These are phyloP conservation scores for Lordiphosa andalusiaca DNA, from an alignment of 2,888 invertebrate species.

Conservation along the genomic window DNA sequence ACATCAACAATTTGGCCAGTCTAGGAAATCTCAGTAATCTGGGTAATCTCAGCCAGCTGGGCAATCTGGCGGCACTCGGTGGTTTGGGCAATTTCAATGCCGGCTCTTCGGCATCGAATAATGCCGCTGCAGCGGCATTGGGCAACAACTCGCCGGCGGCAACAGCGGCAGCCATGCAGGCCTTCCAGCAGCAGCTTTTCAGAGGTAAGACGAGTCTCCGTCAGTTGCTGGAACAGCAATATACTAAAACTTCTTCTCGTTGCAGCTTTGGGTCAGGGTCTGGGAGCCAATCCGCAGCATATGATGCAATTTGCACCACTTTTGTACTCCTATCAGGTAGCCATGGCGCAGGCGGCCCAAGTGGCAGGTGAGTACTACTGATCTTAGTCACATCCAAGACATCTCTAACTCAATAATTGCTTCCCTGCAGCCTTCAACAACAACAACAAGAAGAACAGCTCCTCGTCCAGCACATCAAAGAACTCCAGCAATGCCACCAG, in stretches of 20 bases:
- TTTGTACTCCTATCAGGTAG: slow-evolving; percentile 93
- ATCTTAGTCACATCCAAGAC: not conserved
- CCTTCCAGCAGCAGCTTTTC: slow-evolving; percentile 90
- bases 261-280: slow-evolving; percentile 78
- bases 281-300: slow-evolving; percentile 85
- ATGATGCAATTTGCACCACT: slow-evolving; percentile 94
- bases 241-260: slow-evolving; percentile 1
- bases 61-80: slow-evolving; percentile 76
- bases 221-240: not conserved
- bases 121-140: slow-evolving; percentile 81
- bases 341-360: slow-evolving; percentile 88
- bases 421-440: slow-evolving; percentile 62
- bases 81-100: slow-evolving; percentile 75
- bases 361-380: slow-evolving; percentile 71
- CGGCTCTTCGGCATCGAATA: slow-evolving; percentile 77
- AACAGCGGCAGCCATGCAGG: slow-evolving; percentile 89
- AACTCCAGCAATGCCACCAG: slow-evolving; percentile 74
- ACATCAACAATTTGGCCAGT: slow-evolving; percentile 77
- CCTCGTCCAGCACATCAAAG: slow-evolving; percentile 73
- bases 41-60: slow-evolving; percentile 75
- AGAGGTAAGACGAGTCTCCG: slow-evolving; percentile 83
- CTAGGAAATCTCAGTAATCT: slow-evolving; percentile 71
- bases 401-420: not conserved
- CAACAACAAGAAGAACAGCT: slow-evolving; percentile 75
- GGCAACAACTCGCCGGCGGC: slow-evolving; percentile 80